Evolutionary conservation across 23 tunicate genomes (phyloP), one percentile per base, ranked within the genome.

Genomic region (Aplidium turbinatum): DNA sequence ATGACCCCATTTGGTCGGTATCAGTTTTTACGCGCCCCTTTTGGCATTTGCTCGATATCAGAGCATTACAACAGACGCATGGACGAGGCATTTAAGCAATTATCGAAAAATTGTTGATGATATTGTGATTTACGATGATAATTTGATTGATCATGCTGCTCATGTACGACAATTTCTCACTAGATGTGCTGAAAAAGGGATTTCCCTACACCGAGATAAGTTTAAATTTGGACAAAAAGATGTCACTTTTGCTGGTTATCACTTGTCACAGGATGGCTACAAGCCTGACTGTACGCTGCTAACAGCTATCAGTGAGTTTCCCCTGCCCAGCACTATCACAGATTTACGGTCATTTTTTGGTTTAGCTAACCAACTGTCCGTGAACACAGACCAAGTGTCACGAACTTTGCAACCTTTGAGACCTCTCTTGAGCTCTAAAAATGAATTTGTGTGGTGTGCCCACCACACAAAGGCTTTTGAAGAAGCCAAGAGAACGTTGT

Each of bases 311-410:
- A 54, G 60, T n/a, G 60, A 54, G 19, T 54, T 54, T n/a, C 60
- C 60, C 21, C n/a, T n/a, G 60, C 60, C 22, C 23, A 54, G 23
- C n/a, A 54, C 60, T 13, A 54, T 54, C 21, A 54, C 60, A 5
- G 60, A 54, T n/a, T 54, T 54, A 42, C 30, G 67, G 7, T 60
- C 67, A 60, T 60, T 60, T 60, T 60, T 60, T 25, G 67, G 67
- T 60, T 23, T 60, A 7, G 67, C 22, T 4, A 60, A 60, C 35
- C 67, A 60, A 30, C 67, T 60, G 7, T 26, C 67, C 5, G 35
- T 4, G 19, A 60, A 29, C n/a, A 25, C 67, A 29, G 67, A 11
- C 6, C 9, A 26, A 25, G 22, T 60, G 18, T 19, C 67, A 19
- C 35, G 31, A 30, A 29, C 38, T n/a, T 60, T 60, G 67, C 67